phyloP scores from a whole-genome alignment of 2,797 vertebrate species.

The Labeo calbasu region DNA sequence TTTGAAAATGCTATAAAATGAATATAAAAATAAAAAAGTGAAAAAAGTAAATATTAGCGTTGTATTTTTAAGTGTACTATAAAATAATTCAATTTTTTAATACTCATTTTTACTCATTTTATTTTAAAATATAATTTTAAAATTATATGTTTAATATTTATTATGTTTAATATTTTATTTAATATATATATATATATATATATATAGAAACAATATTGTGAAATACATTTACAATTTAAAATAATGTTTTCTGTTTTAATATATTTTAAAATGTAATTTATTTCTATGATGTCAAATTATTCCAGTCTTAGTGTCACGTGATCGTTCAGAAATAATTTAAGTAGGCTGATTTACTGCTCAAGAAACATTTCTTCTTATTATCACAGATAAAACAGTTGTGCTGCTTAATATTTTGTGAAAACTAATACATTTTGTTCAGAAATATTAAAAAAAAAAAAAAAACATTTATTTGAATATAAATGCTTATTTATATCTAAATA shows the following conservation, averaged over 20 bases:
- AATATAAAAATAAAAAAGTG: too few species aligned
- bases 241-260: neutral
- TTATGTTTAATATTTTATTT: too few species aligned
- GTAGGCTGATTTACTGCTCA: neutral
- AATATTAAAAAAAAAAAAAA: neutral
- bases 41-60: too few species aligned
- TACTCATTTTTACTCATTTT: too few species aligned
- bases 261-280: neutral
- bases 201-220: neutral
- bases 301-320: neutral
- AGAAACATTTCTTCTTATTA: neutral
- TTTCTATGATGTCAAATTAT: neutral
- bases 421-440: neutral
- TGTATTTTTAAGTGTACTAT: too few species aligned
- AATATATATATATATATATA: too few species aligned
- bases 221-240: conserved; percentile 1
- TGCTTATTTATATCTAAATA: too few species aligned
- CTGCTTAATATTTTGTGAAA: neutral
- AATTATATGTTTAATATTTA: too few species aligned
- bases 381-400: neutral
- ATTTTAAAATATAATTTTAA: too few species aligned
- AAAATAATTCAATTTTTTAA: too few species aligned
- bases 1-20: too few species aligned
- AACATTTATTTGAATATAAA: too few species aligned
- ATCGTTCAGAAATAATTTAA: neutral